Percentiles rank a stretch among this genome's conserved stretches.
phyloP scores from a whole-genome alignment of 92 coral and sea anemone genomes.

The Galaxea fascicularis region DNA sequence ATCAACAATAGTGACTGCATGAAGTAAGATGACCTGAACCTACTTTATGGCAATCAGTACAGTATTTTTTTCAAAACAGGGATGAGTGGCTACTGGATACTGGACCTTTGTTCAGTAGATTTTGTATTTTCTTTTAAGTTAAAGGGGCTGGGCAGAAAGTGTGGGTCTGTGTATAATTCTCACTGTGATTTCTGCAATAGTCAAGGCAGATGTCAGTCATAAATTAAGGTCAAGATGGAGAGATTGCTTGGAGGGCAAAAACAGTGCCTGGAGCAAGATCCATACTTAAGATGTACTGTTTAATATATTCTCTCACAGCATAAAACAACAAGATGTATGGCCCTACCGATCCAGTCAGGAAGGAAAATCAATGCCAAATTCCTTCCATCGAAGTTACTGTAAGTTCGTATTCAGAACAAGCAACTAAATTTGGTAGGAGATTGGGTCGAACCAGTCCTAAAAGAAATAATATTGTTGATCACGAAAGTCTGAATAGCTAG shows the following conservation, averaged over 20 bases:
- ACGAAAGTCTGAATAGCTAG: neutral
- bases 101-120: too few relatives aligned
- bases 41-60: neutral
- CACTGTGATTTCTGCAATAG: neutral
- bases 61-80: neutral
- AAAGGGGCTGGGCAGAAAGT: neutral
- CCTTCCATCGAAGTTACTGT: neutral
- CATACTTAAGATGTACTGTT: constrained; percentile 1
- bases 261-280: neutral
- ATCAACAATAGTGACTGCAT: neutral
- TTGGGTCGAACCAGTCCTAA: neutral
- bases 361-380: too few relatives aligned
- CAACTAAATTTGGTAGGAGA: neutral
- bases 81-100: neutral
- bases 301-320: neutral
- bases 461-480: neutral
- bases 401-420: neutral
- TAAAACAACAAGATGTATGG: neutral
- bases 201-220: constrained; percentile 12
- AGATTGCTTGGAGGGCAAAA: constrained; percentile 1
- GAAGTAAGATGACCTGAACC: neutral
- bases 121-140: neutral
- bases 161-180: neutral
- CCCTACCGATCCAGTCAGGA: too few relatives aligned
- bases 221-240: neutral